phyloP scores from a whole-genome alignment of 2,888 invertebrate genomes.

The Drosophila paramelanica region DNA sequence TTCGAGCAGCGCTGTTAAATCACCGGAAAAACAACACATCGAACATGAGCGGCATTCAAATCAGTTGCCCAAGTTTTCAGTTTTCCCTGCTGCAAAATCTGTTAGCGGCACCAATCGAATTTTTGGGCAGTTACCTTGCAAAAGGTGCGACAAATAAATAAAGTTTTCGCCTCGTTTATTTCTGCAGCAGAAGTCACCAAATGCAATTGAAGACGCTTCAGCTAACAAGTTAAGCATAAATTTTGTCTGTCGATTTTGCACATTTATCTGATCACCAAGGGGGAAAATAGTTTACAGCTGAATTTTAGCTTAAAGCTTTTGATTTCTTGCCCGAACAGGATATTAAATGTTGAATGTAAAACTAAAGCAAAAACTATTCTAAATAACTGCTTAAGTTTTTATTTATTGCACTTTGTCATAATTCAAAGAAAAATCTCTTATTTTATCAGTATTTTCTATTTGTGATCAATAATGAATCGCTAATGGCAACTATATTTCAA shows the following conservation, averaged over 20 bases:
- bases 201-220: background rate
- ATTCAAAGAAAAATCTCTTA: too few species aligned
- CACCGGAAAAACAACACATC: slow-evolving; percentile 70
- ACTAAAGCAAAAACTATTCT: background rate
- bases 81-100: slow-evolving; percentile 44
- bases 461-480: background rate
- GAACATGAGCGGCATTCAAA: slow-evolving; percentile 69
- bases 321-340: background rate
- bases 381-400: background rate
- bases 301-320: background rate
- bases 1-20: slow-evolving; percentile 60
- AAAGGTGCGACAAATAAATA: slow-evolving; percentile 44
- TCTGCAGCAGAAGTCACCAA: slow-evolving; percentile 6
- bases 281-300: background rate
- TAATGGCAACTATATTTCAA: too few species aligned
- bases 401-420: background rate
- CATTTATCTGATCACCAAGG: background rate
- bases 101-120: slow-evolving; percentile 59
- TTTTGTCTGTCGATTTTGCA: slow-evolving; percentile 5
- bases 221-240: slow-evolving; percentile 27
- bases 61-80: slow-evolving; percentile 30
- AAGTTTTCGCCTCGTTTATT: slow-evolving; percentile 12
- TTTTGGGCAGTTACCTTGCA: slow-evolving; percentile 17
- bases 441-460: too few species aligned
- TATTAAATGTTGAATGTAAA: background rate